These are phyloP conservation scores for Taphrorychus bicolor DNA, from an alignment of 2,888 invertebrate species.

Conservation along the genomic window DNA sequence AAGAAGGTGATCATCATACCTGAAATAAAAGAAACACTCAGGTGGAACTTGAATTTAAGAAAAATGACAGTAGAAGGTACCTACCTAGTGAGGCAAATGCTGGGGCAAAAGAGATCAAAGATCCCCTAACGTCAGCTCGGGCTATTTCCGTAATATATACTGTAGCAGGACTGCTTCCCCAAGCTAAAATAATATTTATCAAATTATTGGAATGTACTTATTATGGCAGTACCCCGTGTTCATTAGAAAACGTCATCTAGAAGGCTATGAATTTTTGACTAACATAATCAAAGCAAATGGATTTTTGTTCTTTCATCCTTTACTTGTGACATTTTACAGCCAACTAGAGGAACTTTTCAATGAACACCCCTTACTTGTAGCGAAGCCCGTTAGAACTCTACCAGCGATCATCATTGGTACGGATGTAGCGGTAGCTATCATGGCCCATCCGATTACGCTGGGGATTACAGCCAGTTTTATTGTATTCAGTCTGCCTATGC, in stretches of 20 bases:
- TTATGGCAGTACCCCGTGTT: too few species aligned
- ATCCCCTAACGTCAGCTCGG: conserved; percentile 66
- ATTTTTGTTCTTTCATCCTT: too few species aligned
- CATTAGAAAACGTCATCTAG: too few species aligned
- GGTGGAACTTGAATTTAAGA: neutral
- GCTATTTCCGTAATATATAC: conserved; percentile 70
- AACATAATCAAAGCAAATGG: too few species aligned
- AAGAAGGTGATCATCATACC: conserved; percentile 66
- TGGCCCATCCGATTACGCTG: conserved; percentile 63
- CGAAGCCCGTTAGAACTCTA: conserved; percentile 64
- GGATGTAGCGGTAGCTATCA: conserved; percentile 63
- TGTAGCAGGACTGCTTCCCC: conserved; percentile 67
- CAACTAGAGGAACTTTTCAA: neutral
- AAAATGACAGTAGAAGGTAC: too few species aligned
- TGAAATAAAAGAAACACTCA: conserved; percentile 43
- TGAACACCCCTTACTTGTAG: conserved; percentile 63
- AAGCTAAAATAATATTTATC: conserved; percentile 58
- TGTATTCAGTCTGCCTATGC: conserved; percentile 64
- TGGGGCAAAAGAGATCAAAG: conserved; percentile 66
- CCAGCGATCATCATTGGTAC: conserved; percentile 63
- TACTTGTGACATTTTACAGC: too few species aligned
- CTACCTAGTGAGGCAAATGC: conserved; percentile 66
- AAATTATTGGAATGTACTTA: too few species aligned
- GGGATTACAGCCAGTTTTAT: conserved; percentile 66
- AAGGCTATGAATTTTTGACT: too few species aligned